Evolutionary conservation across 1,140 invertebrate genomes (phyloP).

Genomic region (Euura lappo): DNA sequence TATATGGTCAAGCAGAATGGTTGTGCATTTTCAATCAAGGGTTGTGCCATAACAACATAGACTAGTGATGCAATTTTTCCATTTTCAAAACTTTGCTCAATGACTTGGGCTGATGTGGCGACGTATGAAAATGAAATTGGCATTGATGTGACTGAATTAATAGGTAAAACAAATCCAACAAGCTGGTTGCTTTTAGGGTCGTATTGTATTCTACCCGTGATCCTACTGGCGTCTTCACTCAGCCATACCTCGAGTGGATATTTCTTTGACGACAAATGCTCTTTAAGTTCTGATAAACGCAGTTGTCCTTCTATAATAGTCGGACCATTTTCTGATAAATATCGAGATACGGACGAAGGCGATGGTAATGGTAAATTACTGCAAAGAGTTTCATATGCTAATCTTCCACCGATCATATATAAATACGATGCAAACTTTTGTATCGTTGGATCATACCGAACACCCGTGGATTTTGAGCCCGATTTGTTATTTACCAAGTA

Average conservation of each 20-base stretch:
- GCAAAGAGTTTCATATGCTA: background rate
- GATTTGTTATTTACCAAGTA: no score
- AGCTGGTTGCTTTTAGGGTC: conserved; percentile 26
- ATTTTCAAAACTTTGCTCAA: background rate
- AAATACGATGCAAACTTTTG: no score
- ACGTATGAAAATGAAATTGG: conserved; percentile 20
- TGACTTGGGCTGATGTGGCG: conserved; percentile 8
- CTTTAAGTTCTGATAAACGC: conserved; percentile 21
- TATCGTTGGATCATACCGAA: no score
- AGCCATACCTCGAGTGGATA: conserved; percentile 26
- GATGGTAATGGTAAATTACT: background rate
- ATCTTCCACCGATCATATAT: background rate
- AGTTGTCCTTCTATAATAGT: background rate
- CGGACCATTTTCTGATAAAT: background rate
- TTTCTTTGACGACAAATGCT: conserved; percentile 24
- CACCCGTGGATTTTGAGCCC: no score
- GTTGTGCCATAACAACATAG: background rate
- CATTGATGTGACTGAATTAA: conserved; percentile 21
- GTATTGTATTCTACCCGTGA: conserved; percentile 27
- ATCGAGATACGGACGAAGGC: background rate
- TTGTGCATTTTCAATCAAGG: background rate
- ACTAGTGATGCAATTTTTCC: background rate
- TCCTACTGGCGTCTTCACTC: conserved; percentile 30
- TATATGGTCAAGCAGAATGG: background rate
- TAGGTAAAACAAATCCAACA: conserved; percentile 23